A percentile compares a stretch with the other conserved stretches of the same genome.
Evolutionary conservation across 2,888 invertebrate species (phyloP).

Genomic region (Clusia tigrina): DNA sequence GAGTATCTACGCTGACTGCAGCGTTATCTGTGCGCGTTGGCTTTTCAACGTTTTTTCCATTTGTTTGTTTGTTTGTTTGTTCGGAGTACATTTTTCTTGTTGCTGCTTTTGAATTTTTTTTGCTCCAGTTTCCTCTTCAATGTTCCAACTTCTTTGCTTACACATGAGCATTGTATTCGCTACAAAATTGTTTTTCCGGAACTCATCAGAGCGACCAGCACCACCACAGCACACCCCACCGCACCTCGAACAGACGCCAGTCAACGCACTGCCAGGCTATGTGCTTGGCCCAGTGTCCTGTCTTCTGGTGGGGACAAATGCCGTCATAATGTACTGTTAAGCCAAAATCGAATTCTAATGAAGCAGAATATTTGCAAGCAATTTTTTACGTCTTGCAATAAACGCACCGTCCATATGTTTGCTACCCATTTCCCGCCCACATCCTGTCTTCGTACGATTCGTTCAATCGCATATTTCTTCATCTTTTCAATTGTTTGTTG

Average conservation of each 20-base stretch:
- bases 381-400: background rate
- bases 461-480: background rate
- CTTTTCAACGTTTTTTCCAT: background rate
- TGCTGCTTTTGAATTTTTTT: background rate
- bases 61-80: background rate
- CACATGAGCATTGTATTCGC: background rate
- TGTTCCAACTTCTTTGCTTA: background rate
- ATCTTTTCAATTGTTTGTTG: background rate
- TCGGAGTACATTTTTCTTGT: background rate
- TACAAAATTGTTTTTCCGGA: background rate
- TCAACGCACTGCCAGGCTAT: too few relatives aligned
- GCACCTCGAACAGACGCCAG: too few relatives aligned
- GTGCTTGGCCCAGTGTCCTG: too few relatives aligned
- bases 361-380: constrained; percentile 1
- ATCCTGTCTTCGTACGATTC: background rate
- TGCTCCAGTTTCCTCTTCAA: background rate
- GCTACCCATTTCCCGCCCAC: background rate
- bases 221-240: background rate
- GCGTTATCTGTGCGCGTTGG: background rate
- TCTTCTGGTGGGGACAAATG: constrained; percentile 1
- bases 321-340: constrained; percentile 10
- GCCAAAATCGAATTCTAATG: constrained; percentile 8
- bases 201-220: background rate
- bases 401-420: background rate
- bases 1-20: background rate